These are phyloP conservation scores for Xenopus borealis DNA, from an alignment of 2,113 vertebrate genomes.

Conservation along the genomic window DNA sequence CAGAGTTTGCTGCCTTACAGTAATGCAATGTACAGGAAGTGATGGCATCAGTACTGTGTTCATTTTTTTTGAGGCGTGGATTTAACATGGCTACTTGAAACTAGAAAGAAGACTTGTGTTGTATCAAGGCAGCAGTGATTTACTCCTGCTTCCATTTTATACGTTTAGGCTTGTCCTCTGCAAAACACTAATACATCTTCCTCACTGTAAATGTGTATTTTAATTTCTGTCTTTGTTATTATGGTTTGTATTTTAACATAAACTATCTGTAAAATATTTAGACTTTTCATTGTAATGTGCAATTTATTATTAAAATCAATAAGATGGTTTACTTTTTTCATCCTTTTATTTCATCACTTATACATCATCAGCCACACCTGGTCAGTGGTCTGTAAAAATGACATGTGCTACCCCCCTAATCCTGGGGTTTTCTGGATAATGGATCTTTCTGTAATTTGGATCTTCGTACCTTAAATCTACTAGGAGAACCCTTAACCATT, in stretches of 20 bases:
- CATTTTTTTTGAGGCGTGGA: background rate
- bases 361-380: too few relatives aligned
- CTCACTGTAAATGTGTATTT: constrained; percentile 27
- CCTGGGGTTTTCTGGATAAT: too few relatives aligned
- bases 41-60: background rate
- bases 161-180: background rate
- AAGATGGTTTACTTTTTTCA: background rate
- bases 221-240: background rate
- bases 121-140: too few relatives aligned
- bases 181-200: constrained; percentile 15
- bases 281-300: constrained; percentile 19
- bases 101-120: too few relatives aligned
- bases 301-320: constrained; percentile 27
- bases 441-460: too few relatives aligned
- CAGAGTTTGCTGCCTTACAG: background rate
- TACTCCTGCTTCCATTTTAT: background rate
- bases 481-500: too few relatives aligned
- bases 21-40: background rate
- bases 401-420: too few relatives aligned
- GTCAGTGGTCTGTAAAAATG: too few relatives aligned
- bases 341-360: too few relatives aligned
- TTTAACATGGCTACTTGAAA: background rate
- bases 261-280: constrained; percentile 30
- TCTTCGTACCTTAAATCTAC: too few relatives aligned
- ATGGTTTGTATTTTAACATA: background rate